Conservation (phyloP, 2,113 vertebrate species). For the Neotragus pygmaeus region DNA sequence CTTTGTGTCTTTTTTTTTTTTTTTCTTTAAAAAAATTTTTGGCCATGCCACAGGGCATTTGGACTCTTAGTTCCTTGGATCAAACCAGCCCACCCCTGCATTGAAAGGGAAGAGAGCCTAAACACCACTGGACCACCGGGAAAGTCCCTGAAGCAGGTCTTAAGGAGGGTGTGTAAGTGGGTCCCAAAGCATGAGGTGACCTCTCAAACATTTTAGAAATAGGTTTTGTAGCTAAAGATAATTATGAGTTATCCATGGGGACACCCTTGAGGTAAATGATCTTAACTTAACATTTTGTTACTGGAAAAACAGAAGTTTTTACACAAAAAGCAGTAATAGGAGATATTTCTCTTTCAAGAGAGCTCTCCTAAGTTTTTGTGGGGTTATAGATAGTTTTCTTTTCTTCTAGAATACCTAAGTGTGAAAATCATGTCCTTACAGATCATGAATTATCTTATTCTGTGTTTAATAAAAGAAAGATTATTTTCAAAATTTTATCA, state of each 20-base stretch:
- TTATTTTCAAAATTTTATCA: conserved; percentile 12
- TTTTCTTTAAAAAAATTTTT: neutral
- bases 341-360: neutral
- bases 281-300: neutral
- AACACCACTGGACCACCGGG: neutral
- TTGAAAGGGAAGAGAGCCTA: neutral
- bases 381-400: neutral
- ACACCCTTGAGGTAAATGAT: neutral
- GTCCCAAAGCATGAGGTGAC: neutral
- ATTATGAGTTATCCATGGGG: neutral
- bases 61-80: neutral
- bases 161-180: neutral
- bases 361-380: conserved; percentile 2
- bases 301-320: neutral
- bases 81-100: neutral
- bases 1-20: neutral
- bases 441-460: neutral
- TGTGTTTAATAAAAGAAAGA: neutral
- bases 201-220: neutral
- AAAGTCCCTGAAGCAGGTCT: neutral
- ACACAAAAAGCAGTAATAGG: neutral
- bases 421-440: neutral
- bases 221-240: neutral
- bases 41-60: neutral
- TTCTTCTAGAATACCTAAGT: neutral